Conservation (phyloP, 2,797 vertebrate species). For the Nyctalus aviator region DNA sequence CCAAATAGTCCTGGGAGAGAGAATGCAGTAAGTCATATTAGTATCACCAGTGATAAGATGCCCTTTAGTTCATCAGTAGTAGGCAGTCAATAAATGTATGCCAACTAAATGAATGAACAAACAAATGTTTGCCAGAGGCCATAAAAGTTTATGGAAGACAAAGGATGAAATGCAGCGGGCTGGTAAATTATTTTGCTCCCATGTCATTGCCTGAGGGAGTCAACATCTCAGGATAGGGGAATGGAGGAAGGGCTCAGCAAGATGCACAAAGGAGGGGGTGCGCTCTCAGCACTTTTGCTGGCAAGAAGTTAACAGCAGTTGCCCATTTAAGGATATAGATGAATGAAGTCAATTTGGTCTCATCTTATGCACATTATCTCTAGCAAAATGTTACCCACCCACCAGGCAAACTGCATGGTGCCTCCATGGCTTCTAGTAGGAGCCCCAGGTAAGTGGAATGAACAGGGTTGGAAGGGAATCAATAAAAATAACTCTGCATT, state of each 20-base stretch:
- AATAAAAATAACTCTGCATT: background rate
- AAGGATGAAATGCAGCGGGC: background rate
- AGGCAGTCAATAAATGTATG: background rate
- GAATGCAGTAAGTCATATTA: background rate
- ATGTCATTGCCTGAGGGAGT: background rate
- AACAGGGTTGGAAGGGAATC: background rate
- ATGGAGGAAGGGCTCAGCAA: background rate
- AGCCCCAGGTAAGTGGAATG: background rate
- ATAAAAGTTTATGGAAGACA: background rate
- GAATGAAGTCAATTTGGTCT: background rate
- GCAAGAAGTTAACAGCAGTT: background rate
- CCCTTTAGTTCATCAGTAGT: background rate
- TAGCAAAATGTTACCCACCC: background rate
- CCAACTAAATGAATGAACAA: slow-evolving; percentile 10
- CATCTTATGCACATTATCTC: background rate
- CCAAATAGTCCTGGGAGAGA: background rate
- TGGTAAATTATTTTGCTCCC: background rate
- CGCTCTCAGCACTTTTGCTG: background rate
- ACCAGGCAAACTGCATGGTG: background rate
- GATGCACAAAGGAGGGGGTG: background rate
- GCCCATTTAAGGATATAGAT: background rate
- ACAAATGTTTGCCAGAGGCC: background rate
- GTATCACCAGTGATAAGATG: background rate
- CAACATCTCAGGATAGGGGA: background rate
- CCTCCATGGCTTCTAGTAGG: background rate